A percentile compares a stretch with the other conserved stretches of the same genome.
Evolutionary conservation across 2,113 vertebrate species (phyloP).

Genomic region (Corythoichthys haematopterus): DNA sequence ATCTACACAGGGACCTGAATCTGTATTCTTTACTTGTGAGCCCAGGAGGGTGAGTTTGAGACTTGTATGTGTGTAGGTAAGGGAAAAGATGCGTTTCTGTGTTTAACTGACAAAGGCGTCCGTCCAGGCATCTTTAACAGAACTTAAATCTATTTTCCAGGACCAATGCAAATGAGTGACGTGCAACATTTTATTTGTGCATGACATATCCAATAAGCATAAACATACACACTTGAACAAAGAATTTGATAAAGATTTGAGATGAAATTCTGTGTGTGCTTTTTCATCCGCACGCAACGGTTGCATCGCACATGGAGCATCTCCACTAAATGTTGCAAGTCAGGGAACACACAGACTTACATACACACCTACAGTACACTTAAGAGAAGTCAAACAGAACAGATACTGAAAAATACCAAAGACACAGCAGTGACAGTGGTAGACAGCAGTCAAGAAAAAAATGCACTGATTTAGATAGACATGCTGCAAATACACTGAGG

Average conservation of each 20-base stretch:
- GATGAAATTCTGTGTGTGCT: conserved; percentile 35
- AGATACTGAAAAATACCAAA: conserved; percentile 36
- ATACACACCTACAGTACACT: conserved; percentile 42
- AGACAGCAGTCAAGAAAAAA: conserved; percentile 51
- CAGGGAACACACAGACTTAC: conserved; percentile 55
- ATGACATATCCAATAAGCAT: conserved; percentile 27
- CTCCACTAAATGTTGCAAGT: conserved; percentile 54
- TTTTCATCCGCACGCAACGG: conserved; percentile 6
- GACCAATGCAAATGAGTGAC: conserved; percentile 43
- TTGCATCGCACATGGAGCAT: conserved; percentile 24
- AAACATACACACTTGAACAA: conserved; percentile 42
- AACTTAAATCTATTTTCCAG: conserved; percentile 62
- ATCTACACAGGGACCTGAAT: conserved; percentile 65
- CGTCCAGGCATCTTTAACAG: conserved; percentile 61
- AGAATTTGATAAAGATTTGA: conserved; percentile 38
- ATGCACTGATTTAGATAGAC: conserved; percentile 6
- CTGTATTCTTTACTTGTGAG: conserved; percentile 63
- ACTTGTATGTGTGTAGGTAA: conserved; percentile 39
- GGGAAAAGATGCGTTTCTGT: conserved; percentile 24
- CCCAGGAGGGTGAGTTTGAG: conserved; percentile 56
- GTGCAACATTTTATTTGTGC: conserved; percentile 29
- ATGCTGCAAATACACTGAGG: too few relatives aligned
- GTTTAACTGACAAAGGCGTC: conserved; percentile 61
- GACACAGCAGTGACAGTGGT: conserved; percentile 48
- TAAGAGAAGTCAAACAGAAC: conserved; percentile 61